Conservation (phyloP, 2,113 vertebrate species). For the Mastomys natalensis region DNA sequence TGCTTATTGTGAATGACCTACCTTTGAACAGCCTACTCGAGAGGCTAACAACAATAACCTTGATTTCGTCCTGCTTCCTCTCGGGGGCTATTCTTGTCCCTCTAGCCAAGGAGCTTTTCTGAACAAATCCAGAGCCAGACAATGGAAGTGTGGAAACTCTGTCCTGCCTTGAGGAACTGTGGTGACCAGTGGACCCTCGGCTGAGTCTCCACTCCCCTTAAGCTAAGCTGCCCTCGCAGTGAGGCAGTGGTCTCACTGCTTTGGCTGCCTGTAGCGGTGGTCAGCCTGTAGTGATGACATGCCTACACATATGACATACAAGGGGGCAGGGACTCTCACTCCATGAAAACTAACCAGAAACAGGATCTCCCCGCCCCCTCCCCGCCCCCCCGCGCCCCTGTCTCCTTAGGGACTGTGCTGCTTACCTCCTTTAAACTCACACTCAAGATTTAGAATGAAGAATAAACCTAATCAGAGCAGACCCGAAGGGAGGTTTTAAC, state of each 20-base stretch:
- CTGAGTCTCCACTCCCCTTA: neutral
- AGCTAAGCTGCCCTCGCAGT: neutral
- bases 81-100: neutral
- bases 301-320: neutral
- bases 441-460: neutral
- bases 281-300: neutral
- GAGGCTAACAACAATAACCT: neutral
- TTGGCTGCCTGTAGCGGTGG: neutral
- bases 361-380: neutral
- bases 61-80: neutral
- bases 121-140: neutral
- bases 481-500: neutral
- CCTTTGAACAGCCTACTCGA: neutral
- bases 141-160: neutral
- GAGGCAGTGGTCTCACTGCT: neutral
- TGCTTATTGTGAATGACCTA: neutral
- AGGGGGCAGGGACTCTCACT: conserved; percentile 5
- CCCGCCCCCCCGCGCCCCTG: too few species aligned
- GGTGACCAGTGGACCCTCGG: neutral
- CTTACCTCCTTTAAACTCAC: neutral
- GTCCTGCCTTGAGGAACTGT: neutral
- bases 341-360: neutral
- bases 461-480: neutral
- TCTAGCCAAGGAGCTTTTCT: neutral
- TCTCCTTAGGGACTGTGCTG: neutral